Evolutionary conservation across 2,888 invertebrate species (phyloP).

Genomic region (Campoplex capitator): DNA sequence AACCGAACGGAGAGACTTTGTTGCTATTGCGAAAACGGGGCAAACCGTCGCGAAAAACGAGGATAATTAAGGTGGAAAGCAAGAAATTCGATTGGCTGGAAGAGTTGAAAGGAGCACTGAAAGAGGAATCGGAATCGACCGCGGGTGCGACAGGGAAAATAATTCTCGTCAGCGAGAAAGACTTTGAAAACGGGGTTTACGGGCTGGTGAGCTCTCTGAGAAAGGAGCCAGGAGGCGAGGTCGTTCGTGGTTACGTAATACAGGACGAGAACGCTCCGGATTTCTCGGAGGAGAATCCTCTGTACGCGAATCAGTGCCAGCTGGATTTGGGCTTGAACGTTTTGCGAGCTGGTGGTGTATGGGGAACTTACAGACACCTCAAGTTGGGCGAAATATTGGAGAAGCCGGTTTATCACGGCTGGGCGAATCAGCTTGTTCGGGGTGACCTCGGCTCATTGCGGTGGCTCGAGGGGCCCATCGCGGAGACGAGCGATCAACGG

Average conservation of each 20-base stretch:
- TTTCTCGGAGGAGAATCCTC: conserved; percentile 88
- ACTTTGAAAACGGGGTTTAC: conserved; percentile 88
- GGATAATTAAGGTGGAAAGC: conserved; percentile 76
- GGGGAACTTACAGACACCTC: conserved; percentile 95
- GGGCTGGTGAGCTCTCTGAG: conserved; percentile 96
- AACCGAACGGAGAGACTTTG: conserved; percentile 63
- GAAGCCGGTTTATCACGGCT: conserved; percentile 88
- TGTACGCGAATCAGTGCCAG: conserved; percentile 89
- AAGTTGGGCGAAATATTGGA: conserved; percentile 86
- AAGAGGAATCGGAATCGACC: conserved; percentile 83
- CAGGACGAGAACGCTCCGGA: conserved; percentile 87
- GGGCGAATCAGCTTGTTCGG: conserved; percentile 90
- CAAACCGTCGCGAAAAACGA: conserved; percentile 75
- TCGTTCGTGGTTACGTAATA: conserved; percentile 88
- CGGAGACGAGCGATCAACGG: conserved; percentile 60
- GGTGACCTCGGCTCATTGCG: conserved; percentile 94
- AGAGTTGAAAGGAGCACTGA: conserved; percentile 79
- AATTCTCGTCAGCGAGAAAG: conserved; percentile 87
- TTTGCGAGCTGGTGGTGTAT: conserved; percentile 85
- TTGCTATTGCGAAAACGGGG: conserved; percentile 74
- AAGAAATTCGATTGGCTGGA: conserved; percentile 82
- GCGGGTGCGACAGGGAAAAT: conserved; percentile 85
- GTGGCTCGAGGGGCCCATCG: conserved; percentile 92
- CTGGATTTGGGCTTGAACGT: conserved; percentile 94
- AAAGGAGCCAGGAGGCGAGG: conserved; percentile 89